A percentile compares a stretch with the other conserved stretches of the same genome.
These are phyloP conservation scores for Choloepus hoffmanni DNA, from an alignment of 2,113 vertebrate species.

Conservation along the genomic window DNA sequence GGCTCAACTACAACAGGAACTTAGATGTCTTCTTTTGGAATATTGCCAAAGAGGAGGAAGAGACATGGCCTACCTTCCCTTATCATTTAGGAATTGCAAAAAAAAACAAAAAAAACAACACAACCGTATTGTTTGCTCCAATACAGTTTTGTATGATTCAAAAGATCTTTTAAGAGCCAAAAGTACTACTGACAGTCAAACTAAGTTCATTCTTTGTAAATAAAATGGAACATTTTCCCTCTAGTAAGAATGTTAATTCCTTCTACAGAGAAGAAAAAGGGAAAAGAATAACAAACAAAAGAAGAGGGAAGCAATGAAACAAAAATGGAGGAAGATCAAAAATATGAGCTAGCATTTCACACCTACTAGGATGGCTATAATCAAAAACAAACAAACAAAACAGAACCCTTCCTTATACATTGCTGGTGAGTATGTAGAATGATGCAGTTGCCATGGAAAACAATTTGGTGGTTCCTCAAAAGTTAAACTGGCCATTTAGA, in stretches of 20 bases:
- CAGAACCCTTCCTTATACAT: neutral
- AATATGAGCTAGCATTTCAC: neutral
- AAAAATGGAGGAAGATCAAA: neutral
- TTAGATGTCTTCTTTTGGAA: conserved; percentile 26
- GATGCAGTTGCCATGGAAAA: neutral
- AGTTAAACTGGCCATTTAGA: neutral
- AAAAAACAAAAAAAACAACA: neutral
- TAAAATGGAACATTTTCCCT: neutral
- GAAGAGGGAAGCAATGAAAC: neutral
- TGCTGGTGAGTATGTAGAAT: neutral
- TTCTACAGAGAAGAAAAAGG: neutral
- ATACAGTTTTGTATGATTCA: conserved; percentile 16
- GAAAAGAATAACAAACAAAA: conserved; percentile 24
- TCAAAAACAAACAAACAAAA: neutral
- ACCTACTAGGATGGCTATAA: neutral
- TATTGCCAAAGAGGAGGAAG: neutral
- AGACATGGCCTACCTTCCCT: neutral
- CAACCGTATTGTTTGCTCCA: neutral
- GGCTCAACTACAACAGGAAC: neutral
- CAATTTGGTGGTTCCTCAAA: neutral
- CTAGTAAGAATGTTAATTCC: neutral
- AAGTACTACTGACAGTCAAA: neutral
- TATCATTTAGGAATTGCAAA: conserved; percentile 41
- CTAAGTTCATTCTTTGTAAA: conserved; percentile 18
- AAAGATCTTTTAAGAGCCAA: neutral